phyloP scores from a whole-genome alignment of 92 coral and sea anemone genomes.

The Porites rus region DNA sequence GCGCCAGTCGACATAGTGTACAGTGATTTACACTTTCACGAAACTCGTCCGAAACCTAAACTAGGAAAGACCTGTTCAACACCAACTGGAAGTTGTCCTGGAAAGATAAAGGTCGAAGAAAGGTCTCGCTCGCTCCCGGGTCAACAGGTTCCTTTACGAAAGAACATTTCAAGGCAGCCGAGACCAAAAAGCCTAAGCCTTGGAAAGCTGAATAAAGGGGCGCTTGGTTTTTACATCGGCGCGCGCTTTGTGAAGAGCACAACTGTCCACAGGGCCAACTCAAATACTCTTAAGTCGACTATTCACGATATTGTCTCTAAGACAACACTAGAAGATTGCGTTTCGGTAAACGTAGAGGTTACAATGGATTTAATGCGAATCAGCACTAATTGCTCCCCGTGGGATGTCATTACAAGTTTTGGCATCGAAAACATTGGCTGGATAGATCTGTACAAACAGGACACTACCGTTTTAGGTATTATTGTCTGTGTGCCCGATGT shows the following conservation, averaged over 20 bases:
- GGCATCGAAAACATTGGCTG: slow-evolving; percentile 86
- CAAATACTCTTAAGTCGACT: slow-evolving; percentile 76
- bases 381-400: slow-evolving; percentile 92
- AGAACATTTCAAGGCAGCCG: slow-evolving; percentile 12
- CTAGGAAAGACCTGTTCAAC: slow-evolving; percentile 48
- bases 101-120: neutral
- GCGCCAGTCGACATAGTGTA: slow-evolving; percentile 95
- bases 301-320: slow-evolving; percentile 72
- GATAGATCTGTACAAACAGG: slow-evolving; percentile 77
- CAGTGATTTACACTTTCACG: slow-evolving; percentile 76
- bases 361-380: slow-evolving; percentile 83
- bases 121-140: slow-evolving; percentile 67
- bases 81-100: slow-evolving; percentile 4
- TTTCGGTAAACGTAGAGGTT: slow-evolving; percentile 89
- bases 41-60: slow-evolving; percentile 20
- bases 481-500: slow-evolving; percentile 76
- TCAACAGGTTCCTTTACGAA: slow-evolving; percentile 54
- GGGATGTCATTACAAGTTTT: slow-evolving; percentile 87
- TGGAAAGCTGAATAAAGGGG: slow-evolving; percentile 50
- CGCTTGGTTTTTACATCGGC: slow-evolving; percentile 76
- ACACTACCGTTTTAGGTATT: slow-evolving; percentile 73
- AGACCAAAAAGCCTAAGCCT: slow-evolving; percentile 83
- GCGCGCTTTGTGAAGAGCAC: slow-evolving; percentile 78
- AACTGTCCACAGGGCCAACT: slow-evolving; percentile 81
- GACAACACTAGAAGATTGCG: slow-evolving; percentile 66